Evolutionary conservation across 1,140 invertebrate genomes (phyloP), one percentile per base, ranked within the genome.

Genomic region (Drosophila willistoni): DNA sequence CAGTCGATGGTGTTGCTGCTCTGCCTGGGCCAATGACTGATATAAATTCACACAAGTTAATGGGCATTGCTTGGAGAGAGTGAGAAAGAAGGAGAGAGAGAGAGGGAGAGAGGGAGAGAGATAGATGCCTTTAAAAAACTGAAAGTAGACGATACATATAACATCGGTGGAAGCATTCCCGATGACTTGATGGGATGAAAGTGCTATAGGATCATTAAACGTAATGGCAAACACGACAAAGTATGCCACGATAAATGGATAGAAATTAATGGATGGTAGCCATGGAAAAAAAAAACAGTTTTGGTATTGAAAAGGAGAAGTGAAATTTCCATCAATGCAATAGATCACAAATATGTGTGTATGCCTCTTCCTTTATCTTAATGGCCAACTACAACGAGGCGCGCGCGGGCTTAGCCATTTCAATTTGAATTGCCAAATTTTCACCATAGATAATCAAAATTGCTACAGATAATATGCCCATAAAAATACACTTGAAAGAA

Each of bases 1-100:
- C 68, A 51, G 78, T 64, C 78, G 71, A 62, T 47, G 63, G 69
- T 63, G 68, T 51, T 51, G 17, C 17, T 29, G 29, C 29, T 39
- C 44, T 51, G 44, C 44, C 64, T 47, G 73, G 72, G 60, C 73
- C 83, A 89, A 77, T 81, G 79, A 82, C 73, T 83, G 84, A 87
- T 83, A 87, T 87, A 87, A 87, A 87, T 87, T 87, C 80, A 80
- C 79, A 80, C 77, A 87, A 87, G 84, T 89, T 87, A 87, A 87
- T 87, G 83, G 84, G 69, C 75, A 68, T 57, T 70, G 84, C 29
- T 29, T 29, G 29, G 29, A 6, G 0, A 29, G 1, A 29, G 29
- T 29, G 83, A 63, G 61, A 75, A 80, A 87, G 87, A 86, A 77
- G 74, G 81, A 63, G 55, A 60, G 33, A 72, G 14, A 34, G 22